A percentile compares a stretch with the other conserved stretches of the same genome.
Conservation (phyloP, 2,888 invertebrate genomes). For the Trichopria drosophilae region DNA sequence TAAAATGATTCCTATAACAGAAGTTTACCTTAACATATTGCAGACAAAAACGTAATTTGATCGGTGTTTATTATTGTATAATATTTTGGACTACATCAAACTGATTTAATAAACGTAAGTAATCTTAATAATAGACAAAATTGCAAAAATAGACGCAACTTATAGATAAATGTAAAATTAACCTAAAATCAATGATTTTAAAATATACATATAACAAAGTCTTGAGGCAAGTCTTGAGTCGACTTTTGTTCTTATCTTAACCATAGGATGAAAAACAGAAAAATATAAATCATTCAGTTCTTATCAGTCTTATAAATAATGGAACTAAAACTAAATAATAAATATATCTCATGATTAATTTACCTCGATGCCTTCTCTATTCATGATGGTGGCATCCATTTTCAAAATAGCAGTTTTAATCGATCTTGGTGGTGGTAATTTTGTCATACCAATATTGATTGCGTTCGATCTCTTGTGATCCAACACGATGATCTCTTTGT, state of each 20-base stretch:
- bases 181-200: not conserved
- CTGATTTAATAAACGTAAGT: too few relatives aligned
- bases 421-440: conserved; percentile 93
- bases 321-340: conserved; percentile 13
- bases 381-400: conserved; percentile 98
- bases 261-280: not conserved
- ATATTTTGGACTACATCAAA: too few relatives aligned
- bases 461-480: conserved; percentile 98
- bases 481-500: conserved; percentile 90
- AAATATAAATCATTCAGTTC: not conserved
- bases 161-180: too few relatives aligned
- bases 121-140: too few relatives aligned
- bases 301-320: not conserved
- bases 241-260: not conserved
- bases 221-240: not conserved
- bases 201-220: not conserved
- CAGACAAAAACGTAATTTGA: too few relatives aligned
- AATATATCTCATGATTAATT: conserved; percentile 24
- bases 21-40: too few relatives aligned
- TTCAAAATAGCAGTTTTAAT: conserved; percentile 99
- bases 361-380: conserved; percentile 93
- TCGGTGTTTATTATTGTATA: too few relatives aligned
- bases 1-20: too few relatives aligned
- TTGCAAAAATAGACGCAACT: too few relatives aligned
- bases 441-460: conserved; percentile 99